Percentiles rank a stretch among this genome's conserved stretches.
Conservation (phyloP, 2,888 invertebrate species). For the Eulithis prunata region DNA sequence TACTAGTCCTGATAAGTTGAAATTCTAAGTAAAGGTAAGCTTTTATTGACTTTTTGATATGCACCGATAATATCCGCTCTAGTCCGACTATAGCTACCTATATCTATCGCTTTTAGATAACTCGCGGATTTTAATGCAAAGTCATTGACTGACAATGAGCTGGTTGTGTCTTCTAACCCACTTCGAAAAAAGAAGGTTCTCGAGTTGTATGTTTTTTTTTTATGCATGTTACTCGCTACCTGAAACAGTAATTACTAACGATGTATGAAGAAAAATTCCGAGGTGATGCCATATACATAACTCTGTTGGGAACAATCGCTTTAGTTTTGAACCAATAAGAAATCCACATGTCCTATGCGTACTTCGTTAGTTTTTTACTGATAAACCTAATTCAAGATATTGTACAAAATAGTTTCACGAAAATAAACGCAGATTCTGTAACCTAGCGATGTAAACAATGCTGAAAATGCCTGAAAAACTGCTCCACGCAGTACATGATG, state of each 20-base stretch:
- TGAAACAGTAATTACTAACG: too few relatives aligned
- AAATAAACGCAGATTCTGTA: neutral
- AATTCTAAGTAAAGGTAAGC: conserved; percentile 66
- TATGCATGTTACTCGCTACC: too few relatives aligned
- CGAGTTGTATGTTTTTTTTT: too few relatives aligned
- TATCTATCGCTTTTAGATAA: conserved; percentile 39
- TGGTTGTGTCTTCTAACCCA: neutral
- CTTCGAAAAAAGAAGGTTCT: too few relatives aligned
- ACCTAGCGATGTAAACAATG: conserved; percentile 1
- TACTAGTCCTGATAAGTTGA: conserved; percentile 39
- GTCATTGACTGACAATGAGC: conserved; percentile 38
- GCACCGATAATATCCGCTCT: conserved; percentile 55
- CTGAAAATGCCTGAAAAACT: conserved; percentile 16
- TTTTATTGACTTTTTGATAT: conserved; percentile 74
- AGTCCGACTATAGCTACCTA: conserved; percentile 29
- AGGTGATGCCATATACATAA: too few relatives aligned
- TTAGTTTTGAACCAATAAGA: too few relatives aligned
- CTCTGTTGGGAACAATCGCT: too few relatives aligned
- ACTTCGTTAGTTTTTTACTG: too few relatives aligned
- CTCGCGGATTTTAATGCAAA: conserved; percentile 57
- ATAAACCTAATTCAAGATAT: too few relatives aligned
- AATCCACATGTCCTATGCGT: too few relatives aligned
- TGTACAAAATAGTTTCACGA: neutral
- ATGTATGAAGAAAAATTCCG: too few relatives aligned
- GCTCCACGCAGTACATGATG: conserved; percentile 28